Percentiles rank a stretch among this genome's conserved stretches.
phyloP scores from a whole-genome alignment of 2,888 invertebrate species.

The Globia sparganii region DNA sequence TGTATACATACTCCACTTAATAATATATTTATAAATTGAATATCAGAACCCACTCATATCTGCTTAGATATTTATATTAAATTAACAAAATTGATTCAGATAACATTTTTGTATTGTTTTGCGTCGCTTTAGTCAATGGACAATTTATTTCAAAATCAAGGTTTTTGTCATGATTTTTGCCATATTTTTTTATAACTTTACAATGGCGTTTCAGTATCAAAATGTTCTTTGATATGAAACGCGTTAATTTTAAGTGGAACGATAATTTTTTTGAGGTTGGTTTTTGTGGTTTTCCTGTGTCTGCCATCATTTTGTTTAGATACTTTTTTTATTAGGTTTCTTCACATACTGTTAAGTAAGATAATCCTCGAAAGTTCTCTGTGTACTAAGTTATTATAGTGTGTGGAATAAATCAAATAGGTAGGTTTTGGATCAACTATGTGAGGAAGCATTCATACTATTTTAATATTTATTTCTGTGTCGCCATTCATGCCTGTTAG shows the following conservation, averaged over 20 bases:
- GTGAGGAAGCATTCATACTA: slow-evolving; percentile 30
- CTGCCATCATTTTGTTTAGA: slow-evolving; percentile 14
- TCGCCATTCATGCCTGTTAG: slow-evolving; percentile 51
- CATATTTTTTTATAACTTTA: slow-evolving; percentile 38
- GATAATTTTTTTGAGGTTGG: slow-evolving; percentile 10
- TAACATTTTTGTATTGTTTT: slow-evolving; percentile 21
- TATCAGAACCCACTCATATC: slow-evolving; percentile 86
- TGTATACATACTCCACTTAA: slow-evolving; percentile 82
- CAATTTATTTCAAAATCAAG: slow-evolving; percentile 18
- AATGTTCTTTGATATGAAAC: slow-evolving; percentile 7
- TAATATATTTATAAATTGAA: slow-evolving; percentile 73
- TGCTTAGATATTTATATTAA: slow-evolving; percentile 82
- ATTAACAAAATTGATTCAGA: slow-evolving; percentile 43
- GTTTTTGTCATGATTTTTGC: slow-evolving; percentile 30
- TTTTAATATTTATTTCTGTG: slow-evolving; percentile 46
- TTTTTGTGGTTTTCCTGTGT: slow-evolving; percentile 38
- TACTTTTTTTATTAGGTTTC: slow-evolving; percentile 25
- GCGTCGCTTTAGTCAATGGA: slow-evolving; percentile 12
- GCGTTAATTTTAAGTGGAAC: slow-evolving; percentile 29
- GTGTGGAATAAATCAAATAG: slow-evolving; percentile 30
- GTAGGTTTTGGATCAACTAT: slow-evolving; percentile 26
- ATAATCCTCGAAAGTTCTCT: slow-evolving; percentile 37
- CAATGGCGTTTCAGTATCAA: neutral
- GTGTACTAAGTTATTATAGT: slow-evolving; percentile 39
- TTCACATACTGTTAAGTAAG: slow-evolving; percentile 22